These are phyloP conservation scores for Papilio polyxenes DNA, from an alignment of 1,140 invertebrate genomes.

Conservation along the genomic window DNA sequence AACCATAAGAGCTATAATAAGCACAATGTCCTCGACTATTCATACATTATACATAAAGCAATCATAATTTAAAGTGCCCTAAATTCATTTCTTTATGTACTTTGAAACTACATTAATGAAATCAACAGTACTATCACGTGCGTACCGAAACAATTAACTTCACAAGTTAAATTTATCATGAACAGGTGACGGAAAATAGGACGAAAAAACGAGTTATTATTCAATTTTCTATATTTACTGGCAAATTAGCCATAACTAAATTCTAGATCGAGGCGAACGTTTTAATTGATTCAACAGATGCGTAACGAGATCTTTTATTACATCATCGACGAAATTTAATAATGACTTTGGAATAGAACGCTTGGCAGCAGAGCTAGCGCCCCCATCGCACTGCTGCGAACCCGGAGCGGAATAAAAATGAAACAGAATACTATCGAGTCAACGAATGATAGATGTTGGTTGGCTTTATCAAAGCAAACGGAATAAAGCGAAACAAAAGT, in stretches of 20 bases:
- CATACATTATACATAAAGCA: not conserved
- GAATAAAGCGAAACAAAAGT: too few relatives aligned
- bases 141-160: not conserved
- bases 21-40: not conserved
- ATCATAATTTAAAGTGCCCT: not conserved
- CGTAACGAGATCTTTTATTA: constrained; percentile 23
- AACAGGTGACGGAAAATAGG: not conserved
- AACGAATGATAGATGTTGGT: too few relatives aligned
- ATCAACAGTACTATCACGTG: not conserved
- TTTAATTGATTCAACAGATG: constrained; percentile 27
- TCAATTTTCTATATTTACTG: not conserved
- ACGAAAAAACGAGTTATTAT: not conserved
- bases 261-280: not conserved
- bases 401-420: too few relatives aligned
- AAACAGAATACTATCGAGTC: too few relatives aligned
- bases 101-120: not conserved
- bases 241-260: not conserved
- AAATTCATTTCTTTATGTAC: not conserved
- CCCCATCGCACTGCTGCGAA: not conserved
- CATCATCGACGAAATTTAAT: constrained; percentile 23
- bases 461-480: too few relatives aligned
- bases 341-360: constrained; percentile 1
- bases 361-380: constrained; percentile 7
- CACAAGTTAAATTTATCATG: not conserved
- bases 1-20: too few relatives aligned